These are phyloP conservation scores for Pogona vitticeps DNA, from an alignment of 2,113 vertebrate species.

Conservation along the genomic window DNA sequence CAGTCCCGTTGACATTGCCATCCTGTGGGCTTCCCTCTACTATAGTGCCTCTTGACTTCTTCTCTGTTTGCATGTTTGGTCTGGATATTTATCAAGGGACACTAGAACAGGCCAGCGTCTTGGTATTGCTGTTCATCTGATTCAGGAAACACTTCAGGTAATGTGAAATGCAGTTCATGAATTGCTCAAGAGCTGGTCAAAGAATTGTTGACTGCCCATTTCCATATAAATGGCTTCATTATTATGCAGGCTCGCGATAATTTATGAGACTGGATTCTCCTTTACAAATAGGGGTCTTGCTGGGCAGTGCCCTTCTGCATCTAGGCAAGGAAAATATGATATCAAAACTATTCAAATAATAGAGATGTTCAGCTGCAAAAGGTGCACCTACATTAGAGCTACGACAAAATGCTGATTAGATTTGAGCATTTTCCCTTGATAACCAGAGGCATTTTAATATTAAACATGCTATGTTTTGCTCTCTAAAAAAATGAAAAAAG, in stretches of 20 bases:
- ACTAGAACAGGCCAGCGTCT: conserved; percentile 44
- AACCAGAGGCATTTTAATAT: background rate
- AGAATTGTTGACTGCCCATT: conserved; percentile 45
- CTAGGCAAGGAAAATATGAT: conserved; percentile 41
- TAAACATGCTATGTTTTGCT: background rate
- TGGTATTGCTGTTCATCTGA: conserved; percentile 50
- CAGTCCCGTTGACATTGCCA: background rate
- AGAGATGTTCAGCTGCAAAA: background rate
- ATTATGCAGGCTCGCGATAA: conserved; percentile 47
- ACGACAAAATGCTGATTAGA: background rate
- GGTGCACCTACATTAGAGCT: background rate
- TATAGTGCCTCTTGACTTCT: conserved; percentile 26
- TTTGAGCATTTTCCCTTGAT: rapidly evolving
- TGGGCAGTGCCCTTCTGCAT: conserved; percentile 44
- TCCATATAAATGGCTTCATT: conserved; percentile 63
- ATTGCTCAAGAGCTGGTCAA: conserved; percentile 55
- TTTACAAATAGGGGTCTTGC: conserved; percentile 51
- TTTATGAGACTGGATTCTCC: conserved; percentile 42
- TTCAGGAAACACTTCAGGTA: conserved; percentile 51
- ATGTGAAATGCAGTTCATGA: conserved; percentile 44
- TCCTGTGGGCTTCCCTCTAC: conserved; percentile 20
- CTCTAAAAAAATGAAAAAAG: background rate
- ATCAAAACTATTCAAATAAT: conserved; percentile 21
- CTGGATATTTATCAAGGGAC: conserved; percentile 48
- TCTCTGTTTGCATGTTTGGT: conserved; percentile 9